Percentiles rank a stretch among this genome's conserved stretches.
phyloP scores from a whole-genome alignment of 2,888 invertebrate genomes.

The Pelosia muscerda region DNA sequence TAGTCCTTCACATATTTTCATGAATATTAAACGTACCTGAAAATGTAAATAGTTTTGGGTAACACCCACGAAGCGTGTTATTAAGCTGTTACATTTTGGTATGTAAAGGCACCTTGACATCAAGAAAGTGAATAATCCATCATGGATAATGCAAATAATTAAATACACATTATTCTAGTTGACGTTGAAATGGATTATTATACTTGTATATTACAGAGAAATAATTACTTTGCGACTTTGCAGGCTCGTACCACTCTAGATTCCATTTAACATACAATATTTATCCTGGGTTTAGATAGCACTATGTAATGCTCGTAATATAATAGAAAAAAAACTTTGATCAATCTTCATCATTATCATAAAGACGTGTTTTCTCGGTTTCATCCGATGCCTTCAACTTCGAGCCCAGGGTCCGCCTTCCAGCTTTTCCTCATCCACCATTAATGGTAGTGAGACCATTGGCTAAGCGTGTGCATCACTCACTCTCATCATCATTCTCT shows the following conservation, averaged over 20 bases:
- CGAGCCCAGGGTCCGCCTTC: no score
- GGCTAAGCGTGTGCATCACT: no score
- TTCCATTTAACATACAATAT: background rate
- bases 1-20: background rate
- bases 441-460: no score
- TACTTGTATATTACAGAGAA: no score
- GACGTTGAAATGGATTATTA: background rate
- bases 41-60: no score
- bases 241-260: background rate
- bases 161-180: no score
- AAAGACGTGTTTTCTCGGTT: no score
- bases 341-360: no score
- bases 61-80: background rate
- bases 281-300: background rate
- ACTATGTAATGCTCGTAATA: background rate
- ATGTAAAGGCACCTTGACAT: background rate
- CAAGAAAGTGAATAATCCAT: background rate
- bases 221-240: background rate
- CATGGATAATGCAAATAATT: background rate
- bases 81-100: constrained; percentile 1
- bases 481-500: no score
- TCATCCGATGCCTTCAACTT: no score
- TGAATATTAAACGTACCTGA: background rate
- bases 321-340: no score
- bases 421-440: no score